Percentiles rank a stretch among this genome's conserved stretches.
Conservation (phyloP, 1,140 invertebrate species). For the Batillaria attramentaria region DNA sequence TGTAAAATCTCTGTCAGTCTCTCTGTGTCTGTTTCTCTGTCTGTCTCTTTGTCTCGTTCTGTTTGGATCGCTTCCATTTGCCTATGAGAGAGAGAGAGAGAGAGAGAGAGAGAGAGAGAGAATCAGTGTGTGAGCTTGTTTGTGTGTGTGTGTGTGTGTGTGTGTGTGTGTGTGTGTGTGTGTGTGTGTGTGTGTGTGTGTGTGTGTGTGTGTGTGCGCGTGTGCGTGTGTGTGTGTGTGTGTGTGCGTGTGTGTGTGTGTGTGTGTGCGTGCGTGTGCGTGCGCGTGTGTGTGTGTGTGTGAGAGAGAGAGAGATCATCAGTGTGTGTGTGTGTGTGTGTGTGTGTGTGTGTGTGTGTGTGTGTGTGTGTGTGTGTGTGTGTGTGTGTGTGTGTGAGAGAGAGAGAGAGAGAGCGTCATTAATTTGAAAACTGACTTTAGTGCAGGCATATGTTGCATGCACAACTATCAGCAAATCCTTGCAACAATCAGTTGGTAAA, state of each 20-base stretch:
- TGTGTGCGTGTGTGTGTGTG: background rate
- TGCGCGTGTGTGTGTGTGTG: constrained; percentile 20
- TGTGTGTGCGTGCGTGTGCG: constrained; percentile 1
- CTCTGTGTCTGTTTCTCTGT: no score
- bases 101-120: background rate
- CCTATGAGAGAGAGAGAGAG: constrained; percentile 1
- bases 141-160: constrained; percentile 11
- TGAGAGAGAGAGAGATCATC: background rate
- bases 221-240: background rate
- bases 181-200: background rate
- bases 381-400: background rate
- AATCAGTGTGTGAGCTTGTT: background rate
- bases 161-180: constrained; percentile 1
- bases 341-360: background rate
- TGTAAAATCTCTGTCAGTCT: no score
- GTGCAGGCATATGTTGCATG: no score
- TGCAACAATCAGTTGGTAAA: no score
- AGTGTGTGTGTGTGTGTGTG: background rate
- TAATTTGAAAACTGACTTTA: no score
- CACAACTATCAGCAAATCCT: no score
- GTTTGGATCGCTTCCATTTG: no score
- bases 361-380: background rate
- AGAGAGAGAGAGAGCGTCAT: background rate
- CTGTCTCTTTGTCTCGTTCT: no score
- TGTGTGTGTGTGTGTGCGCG: constrained; percentile 1